Conservation (phyloP, 2,888 invertebrate species). For the Pherbina coryleti region DNA sequence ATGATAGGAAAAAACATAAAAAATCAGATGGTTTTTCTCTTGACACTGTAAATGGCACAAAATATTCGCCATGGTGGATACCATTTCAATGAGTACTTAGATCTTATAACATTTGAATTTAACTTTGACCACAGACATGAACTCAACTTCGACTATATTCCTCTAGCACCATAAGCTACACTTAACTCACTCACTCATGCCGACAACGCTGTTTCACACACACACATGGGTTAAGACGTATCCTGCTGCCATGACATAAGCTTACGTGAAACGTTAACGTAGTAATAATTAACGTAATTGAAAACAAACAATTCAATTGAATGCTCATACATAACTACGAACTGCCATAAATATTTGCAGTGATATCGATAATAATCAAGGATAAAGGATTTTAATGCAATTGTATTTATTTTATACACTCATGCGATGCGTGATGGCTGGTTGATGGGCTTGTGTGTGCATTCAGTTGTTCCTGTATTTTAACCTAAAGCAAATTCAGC, state of each 20-base stretch:
- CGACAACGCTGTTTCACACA: no score
- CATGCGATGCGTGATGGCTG: not conserved
- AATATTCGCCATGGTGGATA: no score
- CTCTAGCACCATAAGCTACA: no score
- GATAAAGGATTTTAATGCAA: not conserved
- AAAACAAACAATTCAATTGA: constrained; percentile 60
- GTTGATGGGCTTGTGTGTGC: not conserved
- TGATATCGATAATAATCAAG: constrained; percentile 27
- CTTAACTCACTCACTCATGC: no score
- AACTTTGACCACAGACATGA: no score
- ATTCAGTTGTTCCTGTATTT: not conserved
- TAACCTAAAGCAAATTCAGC: not conserved
- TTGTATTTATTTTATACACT: not conserved
- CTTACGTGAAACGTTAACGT: constrained; percentile 19
- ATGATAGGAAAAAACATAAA: no score
- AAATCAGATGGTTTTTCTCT: no score
- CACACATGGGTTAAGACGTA: no score
- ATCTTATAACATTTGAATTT: no score
- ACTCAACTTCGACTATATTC: no score
- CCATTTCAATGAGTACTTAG: no score
- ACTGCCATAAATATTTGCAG: constrained; percentile 28
- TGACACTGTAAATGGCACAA: no score
- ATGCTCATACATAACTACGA: not conserved
- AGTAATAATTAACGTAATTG: constrained; percentile 64
- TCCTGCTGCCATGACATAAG: not conserved